Conservation (phyloP, 2,797 vertebrate species). For the Sebastes dallii region DNA sequence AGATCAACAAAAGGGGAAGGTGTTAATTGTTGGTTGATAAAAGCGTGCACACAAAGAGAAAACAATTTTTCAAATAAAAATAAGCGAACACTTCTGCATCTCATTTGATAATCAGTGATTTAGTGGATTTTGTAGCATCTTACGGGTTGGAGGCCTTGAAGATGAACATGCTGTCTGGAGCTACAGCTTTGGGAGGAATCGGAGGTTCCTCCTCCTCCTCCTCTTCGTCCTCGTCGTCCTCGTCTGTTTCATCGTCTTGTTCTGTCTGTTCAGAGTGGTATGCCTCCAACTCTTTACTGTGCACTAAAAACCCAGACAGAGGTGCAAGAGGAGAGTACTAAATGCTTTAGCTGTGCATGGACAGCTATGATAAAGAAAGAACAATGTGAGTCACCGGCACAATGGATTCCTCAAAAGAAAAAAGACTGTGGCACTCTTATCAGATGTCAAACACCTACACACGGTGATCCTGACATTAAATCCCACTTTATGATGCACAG, state of each 20-base stretch:
- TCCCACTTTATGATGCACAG: constrained; percentile 21
- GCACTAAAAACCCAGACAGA: constrained; percentile 70
- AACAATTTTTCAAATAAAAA: neutral
- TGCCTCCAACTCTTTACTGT: constrained; percentile 90
- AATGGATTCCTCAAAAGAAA: constrained; percentile 16
- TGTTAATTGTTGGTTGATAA: neutral
- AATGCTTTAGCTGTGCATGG: constrained; percentile 16
- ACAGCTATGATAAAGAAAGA: constrained; percentile 36
- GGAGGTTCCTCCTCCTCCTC: constrained; percentile 83
- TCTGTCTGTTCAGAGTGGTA: constrained; percentile 82
- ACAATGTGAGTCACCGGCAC: constrained; percentile 48
- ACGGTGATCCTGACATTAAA: constrained; percentile 30
- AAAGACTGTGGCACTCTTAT: constrained; percentile 20
- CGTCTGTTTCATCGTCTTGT: constrained; percentile 2
- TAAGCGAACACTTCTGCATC: neutral
- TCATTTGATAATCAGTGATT: neutral
- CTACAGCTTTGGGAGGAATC: constrained; percentile 84
- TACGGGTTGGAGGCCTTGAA: constrained; percentile 98
- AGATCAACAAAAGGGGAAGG: neutral
- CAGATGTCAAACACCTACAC: constrained; percentile 53
- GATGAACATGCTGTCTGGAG: constrained; percentile 98
- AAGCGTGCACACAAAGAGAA: neutral
- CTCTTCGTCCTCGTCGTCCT: constrained; percentile 41
- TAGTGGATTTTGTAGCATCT: constrained; percentile 61
- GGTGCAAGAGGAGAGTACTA: constrained; percentile 8